A percentile compares a stretch with the other conserved stretches of the same genome.
These are phyloP conservation scores for Eclectus roratus DNA, from an alignment of 2,113 vertebrate genomes.

Conservation along the genomic window DNA sequence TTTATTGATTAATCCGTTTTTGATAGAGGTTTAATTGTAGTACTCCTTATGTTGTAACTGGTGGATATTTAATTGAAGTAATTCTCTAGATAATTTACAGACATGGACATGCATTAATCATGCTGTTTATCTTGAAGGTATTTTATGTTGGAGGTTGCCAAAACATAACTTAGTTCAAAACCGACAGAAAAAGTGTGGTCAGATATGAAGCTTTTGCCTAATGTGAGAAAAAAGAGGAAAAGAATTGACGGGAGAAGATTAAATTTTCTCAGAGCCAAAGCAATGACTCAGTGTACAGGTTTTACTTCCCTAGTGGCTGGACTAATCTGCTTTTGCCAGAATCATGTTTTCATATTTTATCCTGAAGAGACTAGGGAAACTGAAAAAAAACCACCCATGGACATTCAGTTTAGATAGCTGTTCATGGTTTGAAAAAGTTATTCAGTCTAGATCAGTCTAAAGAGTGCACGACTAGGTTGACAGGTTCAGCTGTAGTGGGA, in stretches of 20 bases:
- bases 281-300: neutral
- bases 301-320: neutral
- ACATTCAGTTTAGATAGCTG: neutral
- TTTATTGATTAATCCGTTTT: neutral
- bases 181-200: neutral
- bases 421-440: neutral
- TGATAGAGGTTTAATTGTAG: neutral
- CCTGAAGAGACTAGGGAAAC: neutral
- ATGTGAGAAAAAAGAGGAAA: neutral
- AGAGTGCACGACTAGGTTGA: neutral
- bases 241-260: neutral
- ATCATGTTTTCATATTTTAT: slow-evolving; percentile 28
- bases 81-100: neutral
- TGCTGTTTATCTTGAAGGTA: neutral
- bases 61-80: neutral
- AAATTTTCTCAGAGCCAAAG: neutral
- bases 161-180: slow-evolving; percentile 6
- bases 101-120: neutral
- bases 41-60: neutral
- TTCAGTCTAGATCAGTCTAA: neutral
- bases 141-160: slow-evolving; percentile 1
- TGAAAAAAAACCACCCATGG: neutral
- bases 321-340: slow-evolving; percentile 1
- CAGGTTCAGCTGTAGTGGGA: neutral
- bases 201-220: neutral